Conservation (phyloP, 2,888 invertebrate species). For the Petrolisthes manimaculis region DNA sequence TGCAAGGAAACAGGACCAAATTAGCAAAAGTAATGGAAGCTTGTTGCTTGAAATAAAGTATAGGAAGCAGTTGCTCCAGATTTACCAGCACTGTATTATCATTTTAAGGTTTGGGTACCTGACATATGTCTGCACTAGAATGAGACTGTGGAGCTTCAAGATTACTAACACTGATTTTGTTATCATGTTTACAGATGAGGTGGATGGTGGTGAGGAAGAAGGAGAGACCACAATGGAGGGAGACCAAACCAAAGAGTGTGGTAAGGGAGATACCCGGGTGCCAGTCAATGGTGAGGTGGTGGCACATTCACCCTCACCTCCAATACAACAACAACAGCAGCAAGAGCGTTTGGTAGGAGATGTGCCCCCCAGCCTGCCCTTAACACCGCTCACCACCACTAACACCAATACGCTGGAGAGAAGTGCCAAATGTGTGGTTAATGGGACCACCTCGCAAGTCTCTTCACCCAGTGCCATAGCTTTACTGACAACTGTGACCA, state of each 20-base stretch:
- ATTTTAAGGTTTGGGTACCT: too few relatives aligned
- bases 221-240: not conserved
- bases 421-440: slow-evolving; percentile 20
- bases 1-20: too few relatives aligned
- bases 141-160: not conserved
- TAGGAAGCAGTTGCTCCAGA: too few relatives aligned
- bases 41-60: too few relatives aligned
- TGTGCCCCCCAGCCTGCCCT: not conserved
- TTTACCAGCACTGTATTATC: too few relatives aligned
- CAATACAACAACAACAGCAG: not conserved
- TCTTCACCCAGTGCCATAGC: slow-evolving; percentile 43
- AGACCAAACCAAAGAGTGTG: slow-evolving; percentile 7
- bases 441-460: not conserved
- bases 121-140: not conserved
- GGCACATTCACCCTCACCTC: not conserved
- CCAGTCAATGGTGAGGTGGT: slow-evolving; percentile 50
- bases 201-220: not conserved
- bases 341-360: not conserved
- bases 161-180: not conserved
- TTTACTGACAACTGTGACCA: slow-evolving; percentile 43
- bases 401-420: not conserved
- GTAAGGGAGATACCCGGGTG: slow-evolving; percentile 15
- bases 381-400: not conserved
- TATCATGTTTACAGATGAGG: slow-evolving; percentile 21
- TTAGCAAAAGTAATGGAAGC: too few relatives aligned